Conservation (phyloP, 2,797 vertebrate species). For the Centroberyx gerrardi region DNA sequence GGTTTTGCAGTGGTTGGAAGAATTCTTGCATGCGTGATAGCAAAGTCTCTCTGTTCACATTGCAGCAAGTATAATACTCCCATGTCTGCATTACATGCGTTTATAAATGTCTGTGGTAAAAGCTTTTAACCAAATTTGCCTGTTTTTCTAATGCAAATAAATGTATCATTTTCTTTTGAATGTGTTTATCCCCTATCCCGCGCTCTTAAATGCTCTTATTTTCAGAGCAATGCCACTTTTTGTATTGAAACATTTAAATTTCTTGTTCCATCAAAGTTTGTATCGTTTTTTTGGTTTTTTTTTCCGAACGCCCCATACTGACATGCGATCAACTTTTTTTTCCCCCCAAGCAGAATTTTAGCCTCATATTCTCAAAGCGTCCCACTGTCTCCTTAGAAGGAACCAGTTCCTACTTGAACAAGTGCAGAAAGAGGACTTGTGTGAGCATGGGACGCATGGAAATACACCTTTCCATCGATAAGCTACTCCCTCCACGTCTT, state of each 20-base stretch:
- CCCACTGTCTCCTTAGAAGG: background rate
- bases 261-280: slow-evolving; percentile 19
- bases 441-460: slow-evolving; percentile 17
- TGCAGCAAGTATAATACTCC: slow-evolving; percentile 28
- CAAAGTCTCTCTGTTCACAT: slow-evolving; percentile 23
- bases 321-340: background rate
- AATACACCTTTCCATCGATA: slow-evolving; percentile 75
- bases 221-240: slow-evolving; percentile 40
- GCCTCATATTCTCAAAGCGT: slow-evolving; percentile 13
- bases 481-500: slow-evolving; percentile 87
- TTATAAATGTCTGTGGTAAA: slow-evolving; percentile 52
- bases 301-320: slow-evolving; percentile 13
- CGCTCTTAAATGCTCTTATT: slow-evolving; percentile 53
- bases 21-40: slow-evolving; percentile 45
- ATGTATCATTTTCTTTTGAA: slow-evolving; percentile 53
- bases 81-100: slow-evolving; percentile 34
- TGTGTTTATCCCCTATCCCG: slow-evolving; percentile 17
- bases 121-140: slow-evolving; percentile 76
- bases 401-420: background rate
- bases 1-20: slow-evolving; percentile 26
- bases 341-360: background rate
- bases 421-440: slow-evolving; percentile 14
- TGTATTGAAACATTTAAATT: slow-evolving; percentile 28
- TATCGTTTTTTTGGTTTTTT: background rate
- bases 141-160: slow-evolving; percentile 65